phyloP scores from a whole-genome alignment of 2,888 invertebrate genomes.

The Acrocera orbiculus region DNA sequence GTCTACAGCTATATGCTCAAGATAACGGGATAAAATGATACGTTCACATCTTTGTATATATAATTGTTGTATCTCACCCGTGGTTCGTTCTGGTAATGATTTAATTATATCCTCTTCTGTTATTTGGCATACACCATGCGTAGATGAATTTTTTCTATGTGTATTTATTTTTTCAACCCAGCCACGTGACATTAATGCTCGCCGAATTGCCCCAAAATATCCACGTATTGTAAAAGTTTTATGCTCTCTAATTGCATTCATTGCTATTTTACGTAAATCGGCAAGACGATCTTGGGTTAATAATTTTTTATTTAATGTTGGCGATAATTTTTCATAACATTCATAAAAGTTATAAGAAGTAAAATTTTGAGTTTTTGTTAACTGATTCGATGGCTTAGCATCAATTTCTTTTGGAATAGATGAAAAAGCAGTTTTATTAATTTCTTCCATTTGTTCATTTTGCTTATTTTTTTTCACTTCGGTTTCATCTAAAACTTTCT shows the following conservation, averaged over 20 bases:
- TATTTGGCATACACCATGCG: constrained; percentile 21
- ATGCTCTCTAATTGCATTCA: constrained; percentile 43
- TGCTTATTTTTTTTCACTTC: no score
- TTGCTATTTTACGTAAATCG: constrained; percentile 44
- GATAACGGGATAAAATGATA: constrained; percentile 53
- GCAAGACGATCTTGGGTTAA: no score
- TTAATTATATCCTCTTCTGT: constrained; percentile 23
- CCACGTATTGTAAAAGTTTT: constrained; percentile 54
- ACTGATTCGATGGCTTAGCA: no score
- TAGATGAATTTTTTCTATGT: constrained; percentile 25
- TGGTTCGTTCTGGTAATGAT: constrained; percentile 24
- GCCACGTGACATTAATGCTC: constrained; percentile 49
- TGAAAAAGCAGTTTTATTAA: no score
- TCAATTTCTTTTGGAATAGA: no score
- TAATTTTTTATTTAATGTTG: no score
- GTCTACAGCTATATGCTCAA: constrained; percentile 63
- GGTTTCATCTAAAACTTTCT: no score
- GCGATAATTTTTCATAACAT: no score
- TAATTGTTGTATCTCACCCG: constrained; percentile 33
- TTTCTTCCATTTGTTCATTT: no score
- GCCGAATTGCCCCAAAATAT: constrained; percentile 50
- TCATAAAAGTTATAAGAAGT: no score
- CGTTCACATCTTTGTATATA: constrained; percentile 47
- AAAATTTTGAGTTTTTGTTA: no score
- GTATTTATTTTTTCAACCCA: constrained; percentile 38